Evolutionary conservation across 2,113 vertebrate genomes (phyloP).

Genomic region (Drymodes brunneopygia): DNA sequence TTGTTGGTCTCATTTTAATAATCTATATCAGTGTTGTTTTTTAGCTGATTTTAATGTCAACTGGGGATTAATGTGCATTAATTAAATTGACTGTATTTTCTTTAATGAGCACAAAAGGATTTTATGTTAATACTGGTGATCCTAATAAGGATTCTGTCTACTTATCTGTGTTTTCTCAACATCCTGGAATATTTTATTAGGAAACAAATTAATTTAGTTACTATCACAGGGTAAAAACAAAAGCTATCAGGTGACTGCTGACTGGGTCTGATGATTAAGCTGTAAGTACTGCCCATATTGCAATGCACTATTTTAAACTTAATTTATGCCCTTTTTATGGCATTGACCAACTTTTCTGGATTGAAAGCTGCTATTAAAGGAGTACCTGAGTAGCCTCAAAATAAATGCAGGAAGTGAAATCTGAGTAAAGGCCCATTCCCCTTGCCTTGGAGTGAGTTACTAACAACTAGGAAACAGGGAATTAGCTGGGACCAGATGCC

Average conservation of each 20-base stretch:
- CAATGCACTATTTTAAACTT: neutral
- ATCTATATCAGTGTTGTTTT: slow-evolving; percentile 77
- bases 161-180: slow-evolving; percentile 88
- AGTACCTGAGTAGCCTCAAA: neutral
- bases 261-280: slow-evolving; percentile 25
- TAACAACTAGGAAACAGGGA: neutral
- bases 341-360: neutral
- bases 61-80: slow-evolving; percentile 94
- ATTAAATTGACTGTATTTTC: slow-evolving; percentile 94
- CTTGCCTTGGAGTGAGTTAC: neutral
- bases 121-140: slow-evolving; percentile 93
- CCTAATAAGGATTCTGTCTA: slow-evolving; percentile 83
- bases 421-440: neutral
- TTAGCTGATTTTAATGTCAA: slow-evolving; percentile 91
- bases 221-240: slow-evolving; percentile 27
- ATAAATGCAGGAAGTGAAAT: neutral
- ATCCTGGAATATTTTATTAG: slow-evolving; percentile 85
- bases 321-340: neutral
- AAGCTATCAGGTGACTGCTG: slow-evolving; percentile 42
- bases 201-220: slow-evolving; percentile 75
- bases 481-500: neutral
- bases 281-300: neutral
- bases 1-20: slow-evolving; percentile 69
- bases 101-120: slow-evolving; percentile 95
- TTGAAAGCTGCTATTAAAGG: neutral